phyloP scores from a whole-genome alignment of 2,888 invertebrate species.

The Willowsia nigromaculata region DNA sequence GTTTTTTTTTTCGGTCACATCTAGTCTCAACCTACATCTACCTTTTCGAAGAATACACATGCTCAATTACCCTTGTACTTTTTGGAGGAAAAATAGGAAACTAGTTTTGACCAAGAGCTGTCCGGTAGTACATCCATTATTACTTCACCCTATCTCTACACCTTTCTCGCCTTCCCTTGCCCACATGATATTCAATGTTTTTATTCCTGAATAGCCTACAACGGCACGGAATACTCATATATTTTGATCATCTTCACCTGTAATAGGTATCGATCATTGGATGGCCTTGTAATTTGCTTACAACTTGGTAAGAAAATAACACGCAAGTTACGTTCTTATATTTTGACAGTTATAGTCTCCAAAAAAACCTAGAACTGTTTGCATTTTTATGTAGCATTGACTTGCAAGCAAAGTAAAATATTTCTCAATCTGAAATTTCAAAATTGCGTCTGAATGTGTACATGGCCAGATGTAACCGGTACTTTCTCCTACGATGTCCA shows the following conservation, averaged over 20 bases:
- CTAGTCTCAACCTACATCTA: neutral
- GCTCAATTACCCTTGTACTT: neutral
- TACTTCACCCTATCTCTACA: neutral
- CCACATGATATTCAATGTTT: neutral
- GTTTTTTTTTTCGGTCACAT: neutral
- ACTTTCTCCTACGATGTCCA: neutral
- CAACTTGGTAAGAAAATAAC: neutral
- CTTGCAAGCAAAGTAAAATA: no score
- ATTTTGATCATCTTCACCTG: conserved; percentile 52
- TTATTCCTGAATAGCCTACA: neutral
- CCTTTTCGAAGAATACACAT: neutral
- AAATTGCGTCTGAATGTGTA: no score
- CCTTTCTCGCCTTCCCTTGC: neutral
- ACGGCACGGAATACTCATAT: neutral
- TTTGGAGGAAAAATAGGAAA: neutral
- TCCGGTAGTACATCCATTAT: neutral
- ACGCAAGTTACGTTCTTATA: no score
- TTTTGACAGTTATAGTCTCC: no score
- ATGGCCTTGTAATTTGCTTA: neutral
- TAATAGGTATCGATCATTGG: conserved; percentile 50
- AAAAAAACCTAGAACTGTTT: no score
- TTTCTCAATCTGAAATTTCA: no score
- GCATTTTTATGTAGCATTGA: no score
- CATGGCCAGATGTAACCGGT: no score
- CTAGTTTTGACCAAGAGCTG: neutral